Conservation (phyloP, 37 sponge, comb jelly and placozoan species). For the Mnemiopsis leidyi region DNA sequence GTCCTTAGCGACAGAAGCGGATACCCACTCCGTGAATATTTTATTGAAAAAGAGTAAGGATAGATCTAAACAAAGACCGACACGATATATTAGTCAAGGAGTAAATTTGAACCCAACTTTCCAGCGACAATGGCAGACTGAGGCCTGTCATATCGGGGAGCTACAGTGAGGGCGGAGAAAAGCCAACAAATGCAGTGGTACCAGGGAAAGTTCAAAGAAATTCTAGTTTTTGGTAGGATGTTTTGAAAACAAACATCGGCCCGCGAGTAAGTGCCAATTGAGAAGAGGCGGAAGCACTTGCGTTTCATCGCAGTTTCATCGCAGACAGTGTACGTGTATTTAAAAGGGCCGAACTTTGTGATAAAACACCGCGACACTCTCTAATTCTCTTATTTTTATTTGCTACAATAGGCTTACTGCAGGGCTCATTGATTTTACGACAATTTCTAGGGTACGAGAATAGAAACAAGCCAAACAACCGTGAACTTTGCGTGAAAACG, state of each 20-base stretch:
- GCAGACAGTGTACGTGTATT: neutral
- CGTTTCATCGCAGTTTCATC: neutral
- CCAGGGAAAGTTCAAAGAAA: neutral
- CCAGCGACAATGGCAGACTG: neutral
- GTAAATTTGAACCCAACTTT: neutral
- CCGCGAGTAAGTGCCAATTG: neutral
- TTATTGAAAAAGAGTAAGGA: neutral
- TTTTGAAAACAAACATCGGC: neutral
- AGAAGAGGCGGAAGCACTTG: neutral
- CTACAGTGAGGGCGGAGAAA: neutral
- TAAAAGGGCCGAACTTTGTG: neutral
- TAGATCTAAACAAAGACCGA: neutral
- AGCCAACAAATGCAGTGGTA: neutral
- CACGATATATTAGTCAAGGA: neutral
- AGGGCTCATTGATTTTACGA: neutral
- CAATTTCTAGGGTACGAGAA: neutral
- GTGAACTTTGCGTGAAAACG: neutral
- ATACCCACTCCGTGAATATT: too few species aligned
- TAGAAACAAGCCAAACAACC: neutral
- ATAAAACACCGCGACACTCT: neutral
- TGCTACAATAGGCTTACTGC: neutral
- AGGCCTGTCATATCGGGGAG: too few species aligned
- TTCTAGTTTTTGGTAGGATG: neutral
- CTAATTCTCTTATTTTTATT: neutral
- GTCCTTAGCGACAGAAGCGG: too few species aligned